A percentile compares a stretch with the other conserved stretches of the same genome.
Conservation (phyloP, 2,797 vertebrate species). For the Loriculus beryllinus region DNA sequence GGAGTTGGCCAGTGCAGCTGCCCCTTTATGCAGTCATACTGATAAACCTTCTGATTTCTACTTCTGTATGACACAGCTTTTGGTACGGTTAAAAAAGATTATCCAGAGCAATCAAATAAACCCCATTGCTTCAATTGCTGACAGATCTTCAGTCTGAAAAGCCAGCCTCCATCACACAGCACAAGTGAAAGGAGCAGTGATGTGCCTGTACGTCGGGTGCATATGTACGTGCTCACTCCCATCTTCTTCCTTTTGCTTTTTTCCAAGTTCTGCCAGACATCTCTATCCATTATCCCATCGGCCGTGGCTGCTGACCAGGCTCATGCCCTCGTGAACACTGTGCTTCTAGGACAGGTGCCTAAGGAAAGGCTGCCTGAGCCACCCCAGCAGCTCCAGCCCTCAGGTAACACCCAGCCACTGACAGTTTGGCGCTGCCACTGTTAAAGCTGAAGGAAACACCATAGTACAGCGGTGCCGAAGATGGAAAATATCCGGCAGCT, state of each 20-base stretch:
- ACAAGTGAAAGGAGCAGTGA: neutral
- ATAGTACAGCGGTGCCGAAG: neutral
- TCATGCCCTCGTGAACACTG: neutral
- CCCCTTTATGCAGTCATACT: neutral
- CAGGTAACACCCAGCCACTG: neutral
- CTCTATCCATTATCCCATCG: neutral
- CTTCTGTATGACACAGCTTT: neutral
- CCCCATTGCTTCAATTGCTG: neutral
- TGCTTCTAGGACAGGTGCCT: neutral
- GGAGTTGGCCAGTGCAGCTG: neutral
- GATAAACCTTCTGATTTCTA: neutral
- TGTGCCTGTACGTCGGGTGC: accelerated
- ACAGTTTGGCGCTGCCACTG: neutral
- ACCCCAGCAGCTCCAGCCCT: neutral
- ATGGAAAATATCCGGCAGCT: neutral
- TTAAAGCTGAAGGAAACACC: neutral
- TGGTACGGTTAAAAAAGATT: neutral
- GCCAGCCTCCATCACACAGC: neutral
- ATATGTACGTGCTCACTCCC: accelerated
- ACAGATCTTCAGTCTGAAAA: neutral
- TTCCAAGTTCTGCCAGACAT: neutral
- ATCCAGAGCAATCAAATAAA: neutral
- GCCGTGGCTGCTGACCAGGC: neutral
- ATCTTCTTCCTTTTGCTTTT: neutral
- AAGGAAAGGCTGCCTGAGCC: neutral